phyloP scores from a whole-genome alignment of 2,888 invertebrate genomes.

The Hoplodrina ambigua region DNA sequence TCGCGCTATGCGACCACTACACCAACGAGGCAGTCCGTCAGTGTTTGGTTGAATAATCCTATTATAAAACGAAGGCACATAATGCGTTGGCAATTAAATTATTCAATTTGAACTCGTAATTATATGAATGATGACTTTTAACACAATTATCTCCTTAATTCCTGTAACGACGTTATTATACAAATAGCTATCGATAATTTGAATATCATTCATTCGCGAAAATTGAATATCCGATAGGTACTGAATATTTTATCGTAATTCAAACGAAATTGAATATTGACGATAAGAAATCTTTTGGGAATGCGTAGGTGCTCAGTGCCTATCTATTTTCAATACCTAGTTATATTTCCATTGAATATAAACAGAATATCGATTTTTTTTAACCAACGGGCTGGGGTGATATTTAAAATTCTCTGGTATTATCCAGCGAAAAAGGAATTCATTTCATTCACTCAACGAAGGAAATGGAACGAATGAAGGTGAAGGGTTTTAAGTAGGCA shows the following conservation, averaged over 20 bases:
- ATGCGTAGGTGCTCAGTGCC: conserved; percentile 22
- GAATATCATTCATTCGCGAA: conserved; percentile 55
- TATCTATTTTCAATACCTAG: conserved; percentile 4
- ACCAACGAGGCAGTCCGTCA: no score
- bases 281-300: conserved; percentile 37
- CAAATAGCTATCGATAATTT: conserved; percentile 54
- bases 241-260: conserved; percentile 53
- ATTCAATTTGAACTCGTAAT: conserved; percentile 33
- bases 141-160: conserved; percentile 33
- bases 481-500: conserved; percentile 1
- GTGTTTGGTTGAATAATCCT: background rate
- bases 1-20: no score
- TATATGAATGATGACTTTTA: conserved; percentile 41
- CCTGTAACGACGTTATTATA: conserved; percentile 45
- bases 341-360: conserved; percentile 1
- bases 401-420: conserved; percentile 30
- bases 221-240: conserved; percentile 47
- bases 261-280: conserved; percentile 56
- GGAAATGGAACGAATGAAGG: conserved; percentile 25
- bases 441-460: conserved; percentile 26
- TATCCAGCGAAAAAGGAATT: conserved; percentile 31
- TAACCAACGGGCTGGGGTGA: conserved; percentile 3
- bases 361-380: conserved; percentile 17
- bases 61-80: conserved; percentile 12
- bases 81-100: conserved; percentile 27